Percentiles rank a stretch among this genome's conserved stretches.
Conservation (phyloP, 2,113 vertebrate species). For the Anoura caudifer region DNA sequence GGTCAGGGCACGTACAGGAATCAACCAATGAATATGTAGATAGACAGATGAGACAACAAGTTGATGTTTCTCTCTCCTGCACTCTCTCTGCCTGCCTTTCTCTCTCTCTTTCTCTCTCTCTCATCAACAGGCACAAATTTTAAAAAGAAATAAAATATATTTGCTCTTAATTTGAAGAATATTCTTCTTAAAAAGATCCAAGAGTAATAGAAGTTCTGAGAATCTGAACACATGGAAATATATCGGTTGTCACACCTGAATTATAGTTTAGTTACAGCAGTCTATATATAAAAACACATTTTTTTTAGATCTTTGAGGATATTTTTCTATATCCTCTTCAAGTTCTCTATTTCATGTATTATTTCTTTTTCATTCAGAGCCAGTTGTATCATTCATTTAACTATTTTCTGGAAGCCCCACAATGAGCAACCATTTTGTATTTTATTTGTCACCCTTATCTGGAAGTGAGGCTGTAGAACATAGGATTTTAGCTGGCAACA, state of each 20-base stretch:
- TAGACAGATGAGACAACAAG: too few relatives aligned
- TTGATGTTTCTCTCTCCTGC: too few relatives aligned
- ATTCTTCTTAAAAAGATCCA: background rate
- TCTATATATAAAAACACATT: background rate
- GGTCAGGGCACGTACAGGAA: too few relatives aligned
- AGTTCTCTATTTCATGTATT: background rate
- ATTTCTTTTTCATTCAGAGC: background rate
- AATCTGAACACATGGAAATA: background rate
- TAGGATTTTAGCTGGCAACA: background rate
- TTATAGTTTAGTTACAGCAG: background rate
- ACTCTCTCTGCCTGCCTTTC: too few relatives aligned
- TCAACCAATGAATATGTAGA: too few relatives aligned
- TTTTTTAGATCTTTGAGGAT: background rate
- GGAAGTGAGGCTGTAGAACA: background rate
- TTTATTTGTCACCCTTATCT: background rate
- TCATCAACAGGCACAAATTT: too few relatives aligned
- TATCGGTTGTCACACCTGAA: background rate
- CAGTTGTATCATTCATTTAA: background rate
- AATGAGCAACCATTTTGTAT: background rate
- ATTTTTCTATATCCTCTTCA: background rate
- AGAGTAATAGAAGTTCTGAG: background rate
- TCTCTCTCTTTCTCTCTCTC: too few relatives aligned
- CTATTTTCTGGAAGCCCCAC: background rate
- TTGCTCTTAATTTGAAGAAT: background rate
- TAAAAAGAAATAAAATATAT: background rate